Base-by-base conservation (phyloP, 2,797 vertebrate species). In the Bucorvus abyssinicus region DNA sequence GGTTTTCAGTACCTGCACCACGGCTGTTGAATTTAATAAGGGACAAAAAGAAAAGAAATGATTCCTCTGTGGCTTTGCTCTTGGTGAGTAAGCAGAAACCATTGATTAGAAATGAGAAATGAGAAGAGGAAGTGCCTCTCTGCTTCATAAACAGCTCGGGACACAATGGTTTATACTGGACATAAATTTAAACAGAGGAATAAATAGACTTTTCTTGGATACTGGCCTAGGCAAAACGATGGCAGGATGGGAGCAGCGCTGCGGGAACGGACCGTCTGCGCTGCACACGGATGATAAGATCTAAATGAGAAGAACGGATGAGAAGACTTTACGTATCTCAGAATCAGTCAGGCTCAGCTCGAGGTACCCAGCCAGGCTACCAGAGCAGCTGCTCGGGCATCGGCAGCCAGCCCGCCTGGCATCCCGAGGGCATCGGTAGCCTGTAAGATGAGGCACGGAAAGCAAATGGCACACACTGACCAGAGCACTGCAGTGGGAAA, bases 41-140 rank as follows among this genome's bases (percentile, higher is more conserved):
- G 76, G 73, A 59, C 50, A 80, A 90, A 91, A 92, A 61, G 81
- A 52, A 89, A 93, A 93, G 50, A 71, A 91, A 81, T 5, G 1
- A 67, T 67, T 65, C 84, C 67, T 82, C 70, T 30, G 49, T 16
- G 80, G 55, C 61, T 76, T 53, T 1, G 10, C 77, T 91, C 65
- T 47, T 73, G 82, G 87, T 88, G 92, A 95, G 70, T 87, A 95
- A 96, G 91, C 89, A 94, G 78, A 96, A 96, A 56, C 5, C 45
- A 55, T 14, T 61, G 94, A 95, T 90, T 80, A 90, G 89, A 87
- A 91, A 80, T 89, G 87, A 97, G 90, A 91, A 87, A 93, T 36
- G 91, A 86, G 94, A 82, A 87, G 71, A 90, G 95, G 94, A 97
- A 96, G 75, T 3, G 34, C 40, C 80, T 93, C 84, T 76, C 79